Evolutionary conservation across 2,888 invertebrate species (phyloP).

Genomic region (Himalopsyche kuldschensis): DNA sequence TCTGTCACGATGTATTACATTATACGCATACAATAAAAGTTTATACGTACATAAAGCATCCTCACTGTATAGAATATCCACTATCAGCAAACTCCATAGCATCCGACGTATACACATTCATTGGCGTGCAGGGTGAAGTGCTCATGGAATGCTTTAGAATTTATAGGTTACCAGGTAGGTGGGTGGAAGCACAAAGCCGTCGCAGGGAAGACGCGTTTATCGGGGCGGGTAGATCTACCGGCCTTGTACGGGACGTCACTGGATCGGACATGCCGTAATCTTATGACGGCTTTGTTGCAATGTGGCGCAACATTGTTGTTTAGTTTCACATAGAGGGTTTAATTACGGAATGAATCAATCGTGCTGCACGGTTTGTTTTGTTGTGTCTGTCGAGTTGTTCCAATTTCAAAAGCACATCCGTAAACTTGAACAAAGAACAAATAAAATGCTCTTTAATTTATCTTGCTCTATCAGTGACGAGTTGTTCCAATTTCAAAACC

Average conservation of each 20-base stretch:
- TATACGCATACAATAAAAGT: no score
- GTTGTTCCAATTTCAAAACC: no score
- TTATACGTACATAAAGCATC: background rate
- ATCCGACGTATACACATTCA: background rate
- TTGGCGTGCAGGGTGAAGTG: background rate
- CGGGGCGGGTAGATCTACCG: background rate
- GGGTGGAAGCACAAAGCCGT: background rate
- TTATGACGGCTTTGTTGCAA: background rate
- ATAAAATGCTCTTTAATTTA: no score
- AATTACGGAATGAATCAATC: background rate
- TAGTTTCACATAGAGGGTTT: background rate
- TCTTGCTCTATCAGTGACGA: no score
- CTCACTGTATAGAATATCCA: background rate
- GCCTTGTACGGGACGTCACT: background rate
- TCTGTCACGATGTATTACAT: no score
- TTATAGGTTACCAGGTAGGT: background rate
- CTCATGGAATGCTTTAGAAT: background rate
- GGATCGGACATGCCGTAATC: constrained; percentile 6
- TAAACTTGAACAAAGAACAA: no score
- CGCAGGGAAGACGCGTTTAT: constrained; percentile 1
- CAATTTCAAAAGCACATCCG: no score
- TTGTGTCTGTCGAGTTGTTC: no score
- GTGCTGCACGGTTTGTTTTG: no score
- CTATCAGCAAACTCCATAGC: background rate
- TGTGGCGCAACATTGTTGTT: background rate